phyloP scores from a whole-genome alignment of 2,888 invertebrate genomes.

The Sepioteuthis lessoniana region DNA sequence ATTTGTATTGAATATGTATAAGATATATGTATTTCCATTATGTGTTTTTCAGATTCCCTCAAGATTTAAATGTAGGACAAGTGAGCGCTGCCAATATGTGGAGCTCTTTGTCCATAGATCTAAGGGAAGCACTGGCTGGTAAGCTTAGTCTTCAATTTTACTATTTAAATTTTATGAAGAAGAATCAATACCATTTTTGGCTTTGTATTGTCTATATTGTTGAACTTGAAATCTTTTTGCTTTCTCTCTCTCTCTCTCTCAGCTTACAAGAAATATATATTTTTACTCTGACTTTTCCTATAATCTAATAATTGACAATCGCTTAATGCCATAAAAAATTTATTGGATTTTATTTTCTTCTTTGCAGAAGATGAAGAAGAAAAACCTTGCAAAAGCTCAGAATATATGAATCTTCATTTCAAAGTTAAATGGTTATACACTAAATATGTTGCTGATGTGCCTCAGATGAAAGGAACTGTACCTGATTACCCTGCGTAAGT shows the following conservation, averaged over 20 bases:
- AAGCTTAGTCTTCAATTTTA: constrained; percentile 37
- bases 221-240: neutral
- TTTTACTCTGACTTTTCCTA: neutral
- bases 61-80: constrained; percentile 98
- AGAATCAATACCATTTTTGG: too few species aligned
- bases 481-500: constrained; percentile 95
- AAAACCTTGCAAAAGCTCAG: constrained; percentile 95
- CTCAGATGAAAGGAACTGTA: constrained; percentile 95
- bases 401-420: constrained; percentile 99
- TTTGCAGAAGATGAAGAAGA: constrained; percentile 90
- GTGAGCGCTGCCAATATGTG: constrained; percentile 98
- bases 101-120: constrained; percentile 90
- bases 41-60: constrained; percentile 83
- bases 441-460: constrained; percentile 97
- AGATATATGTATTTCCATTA: neutral
- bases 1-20: too few species aligned
- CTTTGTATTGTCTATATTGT: too few species aligned
- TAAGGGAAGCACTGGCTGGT: constrained; percentile 95
- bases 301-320: neutral
- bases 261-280: neutral
- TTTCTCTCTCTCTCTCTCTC: constrained; percentile 35
- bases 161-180: neutral
- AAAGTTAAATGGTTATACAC: constrained; percentile 99
- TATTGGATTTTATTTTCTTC: constrained; percentile 13
- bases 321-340: neutral